phyloP scores from a whole-genome alignment of 2,113 vertebrate genomes.

The Marmota monax region DNA sequence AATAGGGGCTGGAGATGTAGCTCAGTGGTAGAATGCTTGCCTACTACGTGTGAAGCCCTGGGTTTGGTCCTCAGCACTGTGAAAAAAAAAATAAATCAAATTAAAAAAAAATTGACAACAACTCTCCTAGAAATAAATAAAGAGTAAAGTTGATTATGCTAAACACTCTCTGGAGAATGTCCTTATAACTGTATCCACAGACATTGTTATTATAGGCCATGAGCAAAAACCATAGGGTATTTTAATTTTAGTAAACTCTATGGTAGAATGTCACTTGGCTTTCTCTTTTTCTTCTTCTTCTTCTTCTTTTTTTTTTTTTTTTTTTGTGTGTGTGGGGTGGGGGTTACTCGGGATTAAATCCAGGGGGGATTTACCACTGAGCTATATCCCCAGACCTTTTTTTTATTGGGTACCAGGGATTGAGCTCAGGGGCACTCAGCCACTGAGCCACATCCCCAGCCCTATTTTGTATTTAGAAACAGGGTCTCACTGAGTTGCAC shows the following conservation, averaged over 20 bases:
- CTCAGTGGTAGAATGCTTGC: not conserved
- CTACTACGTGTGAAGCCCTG: not conserved
- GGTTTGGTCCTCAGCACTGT: not conserved
- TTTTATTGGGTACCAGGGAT: too few relatives aligned
- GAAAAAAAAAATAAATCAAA: not conserved
- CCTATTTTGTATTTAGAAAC: too few relatives aligned
- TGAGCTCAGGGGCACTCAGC: too few relatives aligned
- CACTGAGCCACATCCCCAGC: too few relatives aligned
- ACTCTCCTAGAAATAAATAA: not conserved
- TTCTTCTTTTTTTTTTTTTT: too few relatives aligned
- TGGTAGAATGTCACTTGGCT: slow-evolving; percentile 27
- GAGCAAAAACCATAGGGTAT: slow-evolving; percentile 11
- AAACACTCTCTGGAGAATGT: slow-evolving; percentile 11
- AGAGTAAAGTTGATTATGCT: not conserved
- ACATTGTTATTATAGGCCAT: not conserved
- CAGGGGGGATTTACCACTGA: too few relatives aligned
- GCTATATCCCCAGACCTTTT: too few relatives aligned
- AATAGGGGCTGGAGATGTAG: not conserved
- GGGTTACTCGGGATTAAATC: too few relatives aligned
- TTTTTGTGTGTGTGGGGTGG: too few relatives aligned
- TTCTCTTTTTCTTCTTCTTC: not conserved
- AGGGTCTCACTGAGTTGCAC: too few relatives aligned
- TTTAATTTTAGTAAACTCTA: slow-evolving; percentile 44
- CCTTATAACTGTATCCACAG: not conserved
- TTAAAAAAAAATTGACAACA: not conserved